Percentiles rank a stretch among this genome's conserved stretches.
Evolutionary conservation across 2,113 vertebrate genomes (phyloP).

Genomic region (Sisor rabdophorus): DNA sequence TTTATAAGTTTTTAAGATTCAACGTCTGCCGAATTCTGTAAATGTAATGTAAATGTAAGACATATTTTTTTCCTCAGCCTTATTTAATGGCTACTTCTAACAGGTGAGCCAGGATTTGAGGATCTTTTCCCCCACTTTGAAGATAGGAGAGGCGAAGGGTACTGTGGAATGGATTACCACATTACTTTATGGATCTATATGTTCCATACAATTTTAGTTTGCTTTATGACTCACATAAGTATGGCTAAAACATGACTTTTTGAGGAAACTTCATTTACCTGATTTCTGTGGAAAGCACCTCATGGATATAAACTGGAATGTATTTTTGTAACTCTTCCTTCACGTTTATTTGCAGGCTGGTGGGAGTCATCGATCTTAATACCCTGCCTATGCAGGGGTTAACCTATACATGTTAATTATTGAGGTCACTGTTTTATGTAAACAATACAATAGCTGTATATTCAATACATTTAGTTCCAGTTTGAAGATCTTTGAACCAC

Average conservation of each 20-base stretch:
- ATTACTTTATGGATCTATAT: not conserved
- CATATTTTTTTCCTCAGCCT: conserved; percentile 39
- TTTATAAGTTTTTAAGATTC: too few relatives aligned
- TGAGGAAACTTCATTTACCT: conserved; percentile 42
- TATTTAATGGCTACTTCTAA: conserved; percentile 51
- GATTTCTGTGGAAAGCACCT: conserved; percentile 56
- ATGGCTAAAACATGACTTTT: not conserved
- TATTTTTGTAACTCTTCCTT: conserved; percentile 24
- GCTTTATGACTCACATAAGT: not conserved
- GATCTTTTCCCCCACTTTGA: conserved; percentile 56
- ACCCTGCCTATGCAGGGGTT: too few relatives aligned
- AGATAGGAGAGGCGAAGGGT: conserved; percentile 55
- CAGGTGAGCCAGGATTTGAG: conserved; percentile 53
- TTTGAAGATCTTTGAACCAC: too few relatives aligned
- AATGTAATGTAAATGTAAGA: too few relatives aligned
- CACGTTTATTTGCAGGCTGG: not conserved
- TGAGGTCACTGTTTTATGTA: not conserved
- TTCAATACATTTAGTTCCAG: too few relatives aligned
- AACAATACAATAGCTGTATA: not conserved
- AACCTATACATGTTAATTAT: not conserved
- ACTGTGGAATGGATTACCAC: conserved; percentile 35
- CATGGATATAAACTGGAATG: conserved; percentile 49
- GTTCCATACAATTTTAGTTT: conserved; percentile 5
- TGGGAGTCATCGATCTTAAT: conserved; percentile 36
- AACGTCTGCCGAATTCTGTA: too few relatives aligned